Conservation (phyloP, 2,113 vertebrate genomes). For the Campylorhamphus procurvoides region DNA sequence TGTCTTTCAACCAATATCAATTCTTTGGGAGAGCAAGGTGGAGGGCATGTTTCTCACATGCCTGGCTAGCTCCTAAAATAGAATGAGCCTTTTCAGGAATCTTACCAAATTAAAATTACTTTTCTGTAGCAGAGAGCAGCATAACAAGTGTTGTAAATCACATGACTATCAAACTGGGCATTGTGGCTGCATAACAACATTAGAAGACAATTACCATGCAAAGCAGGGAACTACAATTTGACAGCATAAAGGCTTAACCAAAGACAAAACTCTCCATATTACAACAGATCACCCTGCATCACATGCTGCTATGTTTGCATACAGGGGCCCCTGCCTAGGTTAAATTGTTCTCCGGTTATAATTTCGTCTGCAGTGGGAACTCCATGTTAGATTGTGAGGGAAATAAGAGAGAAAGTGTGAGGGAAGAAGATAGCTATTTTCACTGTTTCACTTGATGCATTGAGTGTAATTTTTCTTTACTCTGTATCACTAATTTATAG, state of each 20-base stretch:
- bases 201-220: background rate
- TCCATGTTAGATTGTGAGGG: background rate
- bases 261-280: background rate
- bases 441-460: background rate
- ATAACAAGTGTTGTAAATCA: background rate
- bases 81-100: background rate
- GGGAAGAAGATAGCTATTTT: background rate
- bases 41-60: background rate
- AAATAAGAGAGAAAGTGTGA: background rate
- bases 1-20: background rate
- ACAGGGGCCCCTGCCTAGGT: background rate
- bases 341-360: background rate
- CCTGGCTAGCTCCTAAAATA: background rate
- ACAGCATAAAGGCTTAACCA: background rate
- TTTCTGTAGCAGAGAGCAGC: background rate
- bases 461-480: background rate
- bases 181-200: background rate
- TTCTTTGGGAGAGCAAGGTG: background rate
- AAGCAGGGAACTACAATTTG: background rate
- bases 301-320: accelerated
- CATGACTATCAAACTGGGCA: background rate
- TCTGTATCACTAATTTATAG: background rate
- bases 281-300: background rate
- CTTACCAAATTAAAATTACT: background rate
- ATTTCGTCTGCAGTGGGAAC: background rate